Evolutionary conservation across 2,113 vertebrate genomes (phyloP).

Genomic region (Poecilia latipinna): DNA sequence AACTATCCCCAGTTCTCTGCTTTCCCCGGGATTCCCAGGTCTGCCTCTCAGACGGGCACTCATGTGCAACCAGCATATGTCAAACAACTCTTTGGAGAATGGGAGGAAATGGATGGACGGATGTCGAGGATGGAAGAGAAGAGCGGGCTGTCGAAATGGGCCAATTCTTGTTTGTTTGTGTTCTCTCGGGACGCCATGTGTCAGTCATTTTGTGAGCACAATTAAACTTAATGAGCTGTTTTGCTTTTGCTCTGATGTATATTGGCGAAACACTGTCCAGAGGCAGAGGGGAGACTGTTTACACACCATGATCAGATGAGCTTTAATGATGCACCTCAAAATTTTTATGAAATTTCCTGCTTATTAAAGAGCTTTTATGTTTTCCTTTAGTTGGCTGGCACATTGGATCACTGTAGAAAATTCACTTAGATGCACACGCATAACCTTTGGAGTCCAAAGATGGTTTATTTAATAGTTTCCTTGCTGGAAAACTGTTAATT

Average conservation of each 20-base stretch:
- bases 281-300: conserved; percentile 5
- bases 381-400: not conserved
- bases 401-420: not conserved
- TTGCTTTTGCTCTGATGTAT: conserved; percentile 24
- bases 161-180: conserved; percentile 61
- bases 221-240: conserved; percentile 70
- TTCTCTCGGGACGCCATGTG: conserved; percentile 61
- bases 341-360: not conserved
- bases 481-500: not conserved
- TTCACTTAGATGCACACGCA: not conserved
- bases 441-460: too few species aligned
- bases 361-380: not conserved
- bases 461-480: not conserved
- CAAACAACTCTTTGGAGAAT: conserved; percentile 65
- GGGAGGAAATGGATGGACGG: conserved; percentile 6
- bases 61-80: conserved; percentile 77
- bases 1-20: conserved; percentile 32
- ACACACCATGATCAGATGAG: not conserved
- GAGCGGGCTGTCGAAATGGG: conserved; percentile 26
- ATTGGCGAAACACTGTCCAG: conserved; percentile 22
- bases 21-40: conserved; percentile 38
- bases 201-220: conserved; percentile 68
- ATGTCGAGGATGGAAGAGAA: not conserved
- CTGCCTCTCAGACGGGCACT: conserved; percentile 70
- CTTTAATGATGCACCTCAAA: not conserved